phyloP scores from a whole-genome alignment of 2,888 invertebrate genomes.

The Automeris io region DNA sequence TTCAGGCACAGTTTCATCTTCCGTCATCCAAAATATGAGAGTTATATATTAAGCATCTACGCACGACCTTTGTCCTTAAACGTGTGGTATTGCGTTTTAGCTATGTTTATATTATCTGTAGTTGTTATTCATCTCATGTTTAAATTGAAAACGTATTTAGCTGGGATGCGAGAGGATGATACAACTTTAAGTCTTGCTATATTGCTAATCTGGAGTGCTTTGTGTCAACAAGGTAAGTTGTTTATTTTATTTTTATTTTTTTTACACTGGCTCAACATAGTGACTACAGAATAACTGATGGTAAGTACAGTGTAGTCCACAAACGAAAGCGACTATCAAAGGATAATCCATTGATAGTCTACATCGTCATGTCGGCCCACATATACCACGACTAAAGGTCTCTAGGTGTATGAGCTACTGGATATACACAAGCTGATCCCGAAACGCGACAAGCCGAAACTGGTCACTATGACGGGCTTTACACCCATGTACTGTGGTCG shows the following conservation, averaged over 20 bases:
- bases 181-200: constrained; percentile 59
- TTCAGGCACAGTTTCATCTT: constrained; percentile 81
- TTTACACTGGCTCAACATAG: too few species aligned
- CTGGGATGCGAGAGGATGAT: constrained; percentile 30
- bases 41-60: constrained; percentile 79
- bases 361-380: too few species aligned
- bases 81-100: constrained; percentile 76
- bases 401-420: too few species aligned
- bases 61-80: constrained; percentile 76
- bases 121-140: constrained; percentile 35
- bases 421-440: too few species aligned
- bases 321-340: too few species aligned
- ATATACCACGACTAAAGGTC: too few species aligned
- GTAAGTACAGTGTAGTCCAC: too few species aligned
- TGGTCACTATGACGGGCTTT: too few species aligned
- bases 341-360: too few species aligned
- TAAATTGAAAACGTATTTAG: constrained; percentile 21
- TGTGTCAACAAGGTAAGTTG: constrained; percentile 65
- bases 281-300: too few species aligned
- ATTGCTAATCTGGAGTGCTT: constrained; percentile 58
- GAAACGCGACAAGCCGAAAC: too few species aligned
- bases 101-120: constrained; percentile 38
- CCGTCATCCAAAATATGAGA: constrained; percentile 79
- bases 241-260: constrained; percentile 2
- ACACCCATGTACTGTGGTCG: too few species aligned